Evolutionary conservation across 2,888 invertebrate genomes (phyloP).

Genomic region (Amphipyra tragopoginis): DNA sequence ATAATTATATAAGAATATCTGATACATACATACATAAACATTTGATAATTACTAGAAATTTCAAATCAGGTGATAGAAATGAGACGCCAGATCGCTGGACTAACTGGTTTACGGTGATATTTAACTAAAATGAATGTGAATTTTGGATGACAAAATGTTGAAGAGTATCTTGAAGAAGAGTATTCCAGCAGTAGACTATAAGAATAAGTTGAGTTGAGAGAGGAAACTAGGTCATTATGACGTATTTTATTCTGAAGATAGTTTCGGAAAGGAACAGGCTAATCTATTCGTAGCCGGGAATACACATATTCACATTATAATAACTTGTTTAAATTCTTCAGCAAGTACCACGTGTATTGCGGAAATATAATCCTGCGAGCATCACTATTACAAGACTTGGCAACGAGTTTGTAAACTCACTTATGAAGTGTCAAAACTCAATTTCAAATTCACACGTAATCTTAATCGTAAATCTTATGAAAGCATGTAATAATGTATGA

Average conservation of each 20-base stretch:
- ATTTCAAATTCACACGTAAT: conserved; percentile 20
- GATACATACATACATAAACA: background rate
- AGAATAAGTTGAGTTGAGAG: too few species aligned
- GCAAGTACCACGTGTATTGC: conserved; percentile 32
- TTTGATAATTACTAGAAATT: too few species aligned
- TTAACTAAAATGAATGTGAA: too few species aligned
- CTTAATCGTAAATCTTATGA: background rate
- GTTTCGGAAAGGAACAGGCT: background rate
- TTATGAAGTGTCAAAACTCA: conserved; percentile 50
- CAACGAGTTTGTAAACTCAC: conserved; percentile 51
- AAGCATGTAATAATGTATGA: conserved; percentile 23
- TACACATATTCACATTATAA: conserved; percentile 24
- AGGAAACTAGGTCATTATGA: background rate
- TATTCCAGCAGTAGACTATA: too few species aligned
- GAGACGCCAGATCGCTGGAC: too few species aligned
- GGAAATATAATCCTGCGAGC: conserved; percentile 38
- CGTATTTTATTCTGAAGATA: background rate
- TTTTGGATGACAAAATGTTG: too few species aligned
- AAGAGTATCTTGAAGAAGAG: too few species aligned
- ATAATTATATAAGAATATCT: too few species aligned
- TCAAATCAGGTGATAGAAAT: too few species aligned
- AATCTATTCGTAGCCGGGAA: conserved; percentile 14
- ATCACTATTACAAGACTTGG: conserved; percentile 42
- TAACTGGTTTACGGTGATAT: too few species aligned
- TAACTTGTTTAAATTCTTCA: conserved; percentile 19